Evolutionary conservation across 2,888 invertebrate genomes (phyloP), one percentile per base, ranked within the genome.

Genomic region (Xylophagus ater): DNA sequence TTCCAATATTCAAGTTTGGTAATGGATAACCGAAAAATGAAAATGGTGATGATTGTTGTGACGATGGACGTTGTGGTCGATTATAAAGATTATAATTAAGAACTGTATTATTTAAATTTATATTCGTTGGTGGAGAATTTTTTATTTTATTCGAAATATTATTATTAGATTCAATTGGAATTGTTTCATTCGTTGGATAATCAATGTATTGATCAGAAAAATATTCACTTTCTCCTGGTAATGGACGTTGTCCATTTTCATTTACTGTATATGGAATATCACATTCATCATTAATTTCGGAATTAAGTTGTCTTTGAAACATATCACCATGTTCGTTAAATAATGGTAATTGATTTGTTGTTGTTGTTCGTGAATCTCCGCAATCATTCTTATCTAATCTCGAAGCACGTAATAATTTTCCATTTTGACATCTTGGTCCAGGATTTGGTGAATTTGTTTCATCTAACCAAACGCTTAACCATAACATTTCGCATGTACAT

Each of bases 11-110:
- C 32, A 87, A 59, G 25, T 74, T 71, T 2, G 86, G 82, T 42
- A 88, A 57, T 1, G 88, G 87, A 55, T 87, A 77, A 0, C 88
- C 88, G 53, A 88, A 88, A 55, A 88, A 85, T 10, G 87, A 85
- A 49, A 86, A 85, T 0, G 77, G 73, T 1, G 73, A 68, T 21
- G 67, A 68, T 13, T 35, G 30, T 34, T 34, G 37, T 23, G 62
- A 58, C 37, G 60, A 54, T 42, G 34, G 47, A 37, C 26, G 45
- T 40, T 25, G 32, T 23, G 41, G 28, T 23, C 56, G 53, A 45
- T 66, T 62, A 9, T 60, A 55, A 45, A 58, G 54, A 32, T 66
- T 58, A 13, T 59, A 65, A 46, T 66, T 66, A 35, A 67, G 62
- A 13, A 65, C 35, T 1, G 60, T 58, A 29, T 65, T 66, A 31